phyloP scores from a whole-genome alignment of 2,113 vertebrate genomes.

The Gymnorhina tibicen region DNA sequence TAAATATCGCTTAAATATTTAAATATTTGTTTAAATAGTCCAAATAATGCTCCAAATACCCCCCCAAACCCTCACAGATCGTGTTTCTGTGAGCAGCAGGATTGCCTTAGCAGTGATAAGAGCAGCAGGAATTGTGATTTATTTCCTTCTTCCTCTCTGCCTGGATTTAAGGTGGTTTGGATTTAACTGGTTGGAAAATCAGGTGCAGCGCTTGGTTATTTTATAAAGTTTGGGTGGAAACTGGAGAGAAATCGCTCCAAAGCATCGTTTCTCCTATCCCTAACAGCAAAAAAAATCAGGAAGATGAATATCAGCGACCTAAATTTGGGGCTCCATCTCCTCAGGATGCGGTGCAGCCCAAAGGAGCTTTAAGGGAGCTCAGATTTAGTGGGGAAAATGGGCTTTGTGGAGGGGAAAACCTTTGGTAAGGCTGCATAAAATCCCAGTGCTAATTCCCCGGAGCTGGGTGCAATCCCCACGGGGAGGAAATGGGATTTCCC shows the following conservation, averaged over 20 bases:
- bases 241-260: not conserved
- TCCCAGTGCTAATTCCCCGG: not conserved
- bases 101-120: not conserved
- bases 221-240: not conserved
- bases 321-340: accelerated
- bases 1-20: not conserved
- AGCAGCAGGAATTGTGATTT: not conserved
- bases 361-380: not conserved
- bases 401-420: not conserved
- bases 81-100: not conserved
- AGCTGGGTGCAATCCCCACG: not conserved
- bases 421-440: not conserved
- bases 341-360: not conserved
- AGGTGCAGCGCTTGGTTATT: not conserved
- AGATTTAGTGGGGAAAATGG: accelerated
- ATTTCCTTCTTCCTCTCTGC: not conserved
- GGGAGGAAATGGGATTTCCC: not conserved
- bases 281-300: not conserved
- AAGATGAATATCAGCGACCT: accelerated
- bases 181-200: not conserved
- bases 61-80: not conserved
- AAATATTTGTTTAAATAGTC: not conserved
- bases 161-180: not conserved
- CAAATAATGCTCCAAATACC: not conserved
- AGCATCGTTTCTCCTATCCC: not conserved